Conservation (phyloP, 2,888 invertebrate genomes). For the Drosophila vallismaia region DNA sequence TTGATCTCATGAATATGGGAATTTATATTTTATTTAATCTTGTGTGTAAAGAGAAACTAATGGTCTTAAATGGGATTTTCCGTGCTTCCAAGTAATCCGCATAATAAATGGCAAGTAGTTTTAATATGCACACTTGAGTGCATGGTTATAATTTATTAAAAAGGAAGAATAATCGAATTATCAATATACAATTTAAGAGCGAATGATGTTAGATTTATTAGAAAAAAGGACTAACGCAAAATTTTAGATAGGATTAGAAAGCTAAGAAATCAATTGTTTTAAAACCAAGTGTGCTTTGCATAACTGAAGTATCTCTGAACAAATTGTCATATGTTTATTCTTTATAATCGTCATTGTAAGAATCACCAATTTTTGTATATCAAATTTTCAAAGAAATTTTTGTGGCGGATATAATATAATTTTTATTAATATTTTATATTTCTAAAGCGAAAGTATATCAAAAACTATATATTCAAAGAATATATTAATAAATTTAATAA, state of each 20-base stretch:
- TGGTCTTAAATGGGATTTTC: constrained; percentile 8
- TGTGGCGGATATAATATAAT: background rate
- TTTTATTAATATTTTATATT: background rate
- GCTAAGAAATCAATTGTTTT: too few species aligned
- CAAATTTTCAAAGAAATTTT: background rate
- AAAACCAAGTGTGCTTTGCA: too few species aligned
- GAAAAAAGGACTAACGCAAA: too few species aligned
- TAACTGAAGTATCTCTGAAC: too few species aligned
- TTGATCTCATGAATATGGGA: background rate
- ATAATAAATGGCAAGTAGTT: background rate
- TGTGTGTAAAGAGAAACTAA: constrained; percentile 1
- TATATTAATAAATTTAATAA: background rate
- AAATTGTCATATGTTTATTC: background rate
- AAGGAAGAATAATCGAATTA: background rate
- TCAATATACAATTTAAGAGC: background rate
- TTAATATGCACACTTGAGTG: background rate
- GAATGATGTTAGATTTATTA: too few species aligned
- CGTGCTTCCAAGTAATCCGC: background rate
- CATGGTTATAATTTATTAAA: background rate
- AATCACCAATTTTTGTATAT: background rate
- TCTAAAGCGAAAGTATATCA: background rate
- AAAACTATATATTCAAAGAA: background rate
- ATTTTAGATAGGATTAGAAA: too few species aligned
- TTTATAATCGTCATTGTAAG: background rate
- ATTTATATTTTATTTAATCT: constrained; percentile 4